A percentile compares a stretch with the other conserved stretches of the same genome.
Conservation (phyloP, 2,113 vertebrate species). For the Phalacrocorax aristotelis region DNA sequence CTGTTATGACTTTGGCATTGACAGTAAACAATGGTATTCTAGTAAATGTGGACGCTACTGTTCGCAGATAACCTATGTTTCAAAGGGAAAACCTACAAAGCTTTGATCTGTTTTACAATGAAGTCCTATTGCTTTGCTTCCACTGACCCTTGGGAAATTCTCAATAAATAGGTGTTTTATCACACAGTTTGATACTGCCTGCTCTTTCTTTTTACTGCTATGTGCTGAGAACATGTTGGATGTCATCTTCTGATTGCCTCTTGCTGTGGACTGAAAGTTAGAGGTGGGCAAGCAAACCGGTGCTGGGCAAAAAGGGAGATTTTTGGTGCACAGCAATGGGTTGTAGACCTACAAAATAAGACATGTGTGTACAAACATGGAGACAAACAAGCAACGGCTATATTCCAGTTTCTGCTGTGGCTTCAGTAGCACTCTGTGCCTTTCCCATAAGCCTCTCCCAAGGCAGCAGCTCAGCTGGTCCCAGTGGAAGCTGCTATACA, state of each 20-base stretch:
- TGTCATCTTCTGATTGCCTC: not conserved
- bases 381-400: too few species aligned
- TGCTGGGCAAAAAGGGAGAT: not conserved
- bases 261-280: not conserved
- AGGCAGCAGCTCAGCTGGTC: not conserved
- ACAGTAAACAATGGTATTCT: not conserved
- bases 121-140: not conserved
- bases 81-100: not conserved
- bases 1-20: not conserved
- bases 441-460: not conserved
- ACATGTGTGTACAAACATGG: not conserved
- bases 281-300: not conserved
- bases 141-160: not conserved
- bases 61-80: not conserved
- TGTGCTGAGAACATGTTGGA: not conserved
- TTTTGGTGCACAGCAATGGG: not conserved
- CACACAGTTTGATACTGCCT: not conserved
- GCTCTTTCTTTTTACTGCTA: accelerated
- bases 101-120: not conserved
- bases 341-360: not conserved
- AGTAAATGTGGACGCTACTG: accelerated
- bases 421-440: not conserved
- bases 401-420: not conserved
- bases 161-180: not conserved
- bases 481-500: not conserved